Conservation (phyloP, 2,888 invertebrate genomes). For the Scaptomyza reducta region DNA sequence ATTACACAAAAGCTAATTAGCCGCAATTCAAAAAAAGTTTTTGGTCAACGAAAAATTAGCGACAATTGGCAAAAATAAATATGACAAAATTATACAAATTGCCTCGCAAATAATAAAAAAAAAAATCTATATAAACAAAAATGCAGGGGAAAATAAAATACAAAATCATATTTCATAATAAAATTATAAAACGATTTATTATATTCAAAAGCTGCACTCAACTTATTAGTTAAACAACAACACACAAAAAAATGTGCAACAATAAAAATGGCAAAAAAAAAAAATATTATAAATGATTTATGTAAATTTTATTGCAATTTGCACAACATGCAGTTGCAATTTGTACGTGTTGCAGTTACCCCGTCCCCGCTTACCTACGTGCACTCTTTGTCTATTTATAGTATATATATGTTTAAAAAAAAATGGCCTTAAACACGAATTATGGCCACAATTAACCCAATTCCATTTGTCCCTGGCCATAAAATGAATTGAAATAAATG, state of each 20-base stretch:
- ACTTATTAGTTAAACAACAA: conserved; percentile 33
- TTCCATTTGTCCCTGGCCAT: conserved; percentile 56
- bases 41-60: conserved; percentile 46
- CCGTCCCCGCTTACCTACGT: not conserved
- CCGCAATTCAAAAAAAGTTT: conserved; percentile 30
- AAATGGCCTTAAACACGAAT: conserved; percentile 68
- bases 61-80: conserved; percentile 58
- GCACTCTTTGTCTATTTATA: too few relatives aligned
- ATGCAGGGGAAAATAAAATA: conserved; percentile 12
- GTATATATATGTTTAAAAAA: conserved; percentile 10
- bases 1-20: conserved; percentile 34
- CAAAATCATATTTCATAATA: conserved; percentile 40
- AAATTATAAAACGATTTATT: conserved; percentile 50
- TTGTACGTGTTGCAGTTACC: conserved; percentile 16
- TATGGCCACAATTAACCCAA: conserved; percentile 75
- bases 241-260: not conserved
- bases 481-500: conserved; percentile 48
- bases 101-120: conserved; percentile 26
- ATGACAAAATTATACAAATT: conserved; percentile 59
- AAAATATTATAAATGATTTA: conserved; percentile 42
- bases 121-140: conserved; percentile 15
- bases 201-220: conserved; percentile 19
- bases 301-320: conserved; percentile 44
- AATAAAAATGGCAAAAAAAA: not conserved
- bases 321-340: conserved; percentile 57